A percentile compares a stretch with the other conserved stretches of the same genome.
phyloP scores from a whole-genome alignment of 2,797 vertebrate species.

The Huso huso region DNA sequence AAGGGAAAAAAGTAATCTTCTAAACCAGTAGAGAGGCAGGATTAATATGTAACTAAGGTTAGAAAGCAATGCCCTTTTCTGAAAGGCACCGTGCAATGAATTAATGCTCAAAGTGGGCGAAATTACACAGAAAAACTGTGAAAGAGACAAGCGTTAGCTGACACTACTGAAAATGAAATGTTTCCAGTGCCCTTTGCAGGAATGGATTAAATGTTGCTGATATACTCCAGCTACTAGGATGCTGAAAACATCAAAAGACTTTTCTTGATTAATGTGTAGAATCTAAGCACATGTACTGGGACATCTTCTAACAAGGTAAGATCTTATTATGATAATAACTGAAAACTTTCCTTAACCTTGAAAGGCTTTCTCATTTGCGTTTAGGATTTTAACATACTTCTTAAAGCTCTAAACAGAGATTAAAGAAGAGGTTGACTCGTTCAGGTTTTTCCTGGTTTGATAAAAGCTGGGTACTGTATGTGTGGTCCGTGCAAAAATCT shows the following conservation, averaged over 20 bases:
- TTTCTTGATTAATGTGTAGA: too few species aligned
- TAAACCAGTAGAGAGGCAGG: conserved; percentile 4
- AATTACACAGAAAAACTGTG: conserved; percentile 26
- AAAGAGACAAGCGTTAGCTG: neutral
- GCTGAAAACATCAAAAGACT: neutral
- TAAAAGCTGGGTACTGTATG: too few species aligned
- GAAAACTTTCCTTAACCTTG: too few species aligned
- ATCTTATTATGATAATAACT: too few species aligned
- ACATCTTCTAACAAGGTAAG: neutral
- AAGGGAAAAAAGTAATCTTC: too few species aligned
- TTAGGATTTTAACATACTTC: too few species aligned
- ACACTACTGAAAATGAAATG: conserved; percentile 2
- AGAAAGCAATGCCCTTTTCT: conserved; percentile 27
- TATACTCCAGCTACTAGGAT: neutral
- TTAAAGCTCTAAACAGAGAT: too few species aligned
- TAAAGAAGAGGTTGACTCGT: too few species aligned
- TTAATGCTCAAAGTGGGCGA: conserved; percentile 39
- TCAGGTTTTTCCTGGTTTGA: too few species aligned
- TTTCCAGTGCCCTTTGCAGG: neutral
- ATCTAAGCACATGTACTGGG: too few species aligned
- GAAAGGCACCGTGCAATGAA: conserved; percentile 28
- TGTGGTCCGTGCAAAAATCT: too few species aligned
- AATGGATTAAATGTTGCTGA: neutral
- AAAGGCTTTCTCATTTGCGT: too few species aligned
- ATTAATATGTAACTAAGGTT: conserved; percentile 61